Conservation (phyloP, 2,888 invertebrate genomes). For the Drosophila mayaguana region DNA sequence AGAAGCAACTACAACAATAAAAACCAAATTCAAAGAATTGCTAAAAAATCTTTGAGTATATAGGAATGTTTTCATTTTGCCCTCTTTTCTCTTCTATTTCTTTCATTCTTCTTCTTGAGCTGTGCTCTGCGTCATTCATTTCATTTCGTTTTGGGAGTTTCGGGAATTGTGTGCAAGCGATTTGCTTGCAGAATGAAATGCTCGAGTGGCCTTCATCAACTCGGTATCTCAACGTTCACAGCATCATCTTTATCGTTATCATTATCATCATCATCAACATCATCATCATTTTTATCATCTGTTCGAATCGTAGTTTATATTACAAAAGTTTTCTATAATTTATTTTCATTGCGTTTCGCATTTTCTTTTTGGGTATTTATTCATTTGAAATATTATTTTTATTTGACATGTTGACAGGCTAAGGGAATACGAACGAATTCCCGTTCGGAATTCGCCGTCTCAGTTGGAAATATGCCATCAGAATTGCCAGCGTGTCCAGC, state of each 20-base stretch:
- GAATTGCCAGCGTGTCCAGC: slow-evolving; percentile 10
- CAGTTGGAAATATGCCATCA: slow-evolving; percentile 5
- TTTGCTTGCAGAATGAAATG: slow-evolving; percentile 59
- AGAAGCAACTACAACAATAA: slow-evolving; percentile 28
- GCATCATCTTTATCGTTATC: slow-evolving; percentile 10
- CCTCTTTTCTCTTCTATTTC: slow-evolving; percentile 1
- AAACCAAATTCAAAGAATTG: slow-evolving; percentile 12
- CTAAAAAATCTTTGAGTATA: slow-evolving; percentile 10
- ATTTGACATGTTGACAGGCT: slow-evolving; percentile 78
- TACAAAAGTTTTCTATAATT: slow-evolving; percentile 77
- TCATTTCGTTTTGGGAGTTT: slow-evolving; percentile 56
- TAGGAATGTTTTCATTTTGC: slow-evolving; percentile 13
- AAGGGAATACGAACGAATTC: slow-evolving; percentile 50
- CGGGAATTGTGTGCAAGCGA: slow-evolving; percentile 70
- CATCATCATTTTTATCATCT: slow-evolving; percentile 20
- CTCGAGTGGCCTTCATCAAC: slow-evolving; percentile 42
- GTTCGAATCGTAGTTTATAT: slow-evolving; percentile 70
- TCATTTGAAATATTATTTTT: slow-evolving; percentile 81
- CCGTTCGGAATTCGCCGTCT: slow-evolving; percentile 21
- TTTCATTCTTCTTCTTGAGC: slow-evolving; percentile 3
- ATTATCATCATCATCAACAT: slow-evolving; percentile 13
- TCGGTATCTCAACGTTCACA: slow-evolving; percentile 10
- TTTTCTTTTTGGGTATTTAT: slow-evolving; percentile 69
- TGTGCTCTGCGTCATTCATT: slow-evolving; percentile 42
- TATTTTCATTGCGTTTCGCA: slow-evolving; percentile 76